Base-by-base conservation (phyloP, 1,140 invertebrate species). In the Lasioglossum baleicum region DNA sequence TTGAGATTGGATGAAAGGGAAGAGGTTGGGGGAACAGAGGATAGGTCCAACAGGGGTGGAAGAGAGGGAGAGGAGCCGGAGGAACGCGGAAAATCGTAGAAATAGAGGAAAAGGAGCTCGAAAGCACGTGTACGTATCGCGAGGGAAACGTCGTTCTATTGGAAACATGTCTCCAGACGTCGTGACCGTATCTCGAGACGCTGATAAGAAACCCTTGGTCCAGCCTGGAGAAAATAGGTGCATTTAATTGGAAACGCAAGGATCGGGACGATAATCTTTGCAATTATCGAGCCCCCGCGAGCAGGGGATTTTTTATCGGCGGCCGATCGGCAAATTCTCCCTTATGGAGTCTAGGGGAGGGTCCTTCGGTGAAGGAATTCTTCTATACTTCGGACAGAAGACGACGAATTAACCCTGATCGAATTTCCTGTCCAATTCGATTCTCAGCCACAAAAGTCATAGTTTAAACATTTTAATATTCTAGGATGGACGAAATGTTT, bases 81-180 rank as follows among this genome's bases (percentile, higher is more conserved):
- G 13, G 22, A 48, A 51, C 40, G 11, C 7, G 42, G 17, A n/a
- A 51, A 80, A 51, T 60, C 63, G 64, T 0, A 22, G 31, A 42
- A 68, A 44, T 44, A 42, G 20, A 60, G 44, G 71, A 15, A 48
- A 51, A 31, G 48, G 20, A 0, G 70, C n/a, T 22, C 22, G 31
- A 44, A 48, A 67, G 63, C 63, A 68, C 42, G 79, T 51, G 58
- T 64, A 69, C 56, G 72, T 80, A 75, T 75, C 72, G 65, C 64
- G 53, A 60, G 71, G 71, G 64, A 74, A 80, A 75, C 77, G 64
- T 75, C 63, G 77, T 61, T 60, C 64, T 80, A 74, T 75, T 80
- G 78, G 69, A 79, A 79, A 79, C 76, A 44, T 73, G 68, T 79
- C 76, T 51, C 15, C 56, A 26, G 70, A 79, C 69, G 69, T 77